Evolutionary conservation across 2,888 invertebrate species (phyloP), one percentile per base, ranked within the genome.

Genomic region (Andrena fulva): DNA sequence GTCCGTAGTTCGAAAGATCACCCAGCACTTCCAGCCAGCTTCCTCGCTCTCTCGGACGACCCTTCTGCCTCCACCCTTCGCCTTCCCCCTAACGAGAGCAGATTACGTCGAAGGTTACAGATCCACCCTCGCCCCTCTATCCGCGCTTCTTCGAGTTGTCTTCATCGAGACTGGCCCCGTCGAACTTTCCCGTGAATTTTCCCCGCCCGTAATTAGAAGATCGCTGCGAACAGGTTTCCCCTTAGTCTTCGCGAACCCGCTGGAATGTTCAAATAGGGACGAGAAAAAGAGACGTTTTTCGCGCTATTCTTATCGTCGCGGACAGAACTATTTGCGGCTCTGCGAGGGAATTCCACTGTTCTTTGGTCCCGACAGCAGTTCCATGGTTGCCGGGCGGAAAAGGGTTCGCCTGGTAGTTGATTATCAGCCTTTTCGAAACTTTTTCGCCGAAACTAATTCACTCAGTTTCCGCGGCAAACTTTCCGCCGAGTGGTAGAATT

Each of bases 1-100:
- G 90, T 88, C 89, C 84, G 86, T 85, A 87, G 89, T 89, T 89
- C 82, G 87, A 86, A 87, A 89, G 89, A 90, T 90, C 90, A 80
- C 52, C 77, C 70, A 76, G 80, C 84, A 85, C 86, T 82, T 82
- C 80, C 83, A 84, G 82, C 80, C 83, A 60, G 76, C 82, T 80
- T 81, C 64, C 77, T 73, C 66, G 67, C 82, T 76, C 68, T 59
- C 63, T 71, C 76, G 66, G 66, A 33, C 72, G 69, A 66, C 72
- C 75, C 85, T 81, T 68, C 69, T 33, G 70, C 60, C 48, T 33
- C 77, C 64, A 74, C 29, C 31, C 74, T 60, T 76, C 77, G 24
- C 52, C 77, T 80, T 72, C 42, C 42, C 42, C 16, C 42, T 86
- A 89, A 87, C 89, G 83, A 86, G 86, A 79, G 83, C 78, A 89